Conservation (phyloP, 1,140 invertebrate genomes). For the Ceratoteleas bidentatus region DNA sequence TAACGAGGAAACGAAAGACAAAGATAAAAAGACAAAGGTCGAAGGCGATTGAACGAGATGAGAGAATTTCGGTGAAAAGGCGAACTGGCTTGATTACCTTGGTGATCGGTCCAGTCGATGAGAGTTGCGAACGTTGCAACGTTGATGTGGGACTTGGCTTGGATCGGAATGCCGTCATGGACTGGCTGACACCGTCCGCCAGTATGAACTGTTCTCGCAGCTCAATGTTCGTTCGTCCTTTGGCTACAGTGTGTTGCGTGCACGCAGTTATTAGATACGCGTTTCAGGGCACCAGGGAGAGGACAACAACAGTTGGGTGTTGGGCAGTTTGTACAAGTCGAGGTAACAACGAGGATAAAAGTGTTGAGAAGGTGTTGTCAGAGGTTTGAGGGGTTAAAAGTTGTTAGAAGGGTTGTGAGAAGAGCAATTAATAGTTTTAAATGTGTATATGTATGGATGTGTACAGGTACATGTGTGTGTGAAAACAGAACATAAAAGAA, state of each 20-base stretch:
- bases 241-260: constrained; percentile 89
- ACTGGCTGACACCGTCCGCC: constrained; percentile 98
- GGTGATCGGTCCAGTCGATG: constrained; percentile 92
- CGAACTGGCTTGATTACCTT: constrained; percentile 86
- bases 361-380: too few species aligned
- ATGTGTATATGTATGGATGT: too few species aligned
- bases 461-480: too few species aligned
- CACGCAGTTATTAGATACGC: constrained; percentile 78
- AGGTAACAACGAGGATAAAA: too few species aligned
- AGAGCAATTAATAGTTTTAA: too few species aligned
- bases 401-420: too few species aligned
- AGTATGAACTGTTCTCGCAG: constrained; percentile 99
- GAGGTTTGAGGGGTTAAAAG: too few species aligned
- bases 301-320: too few species aligned
- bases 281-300: constrained; percentile 69
- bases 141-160: constrained; percentile 89
- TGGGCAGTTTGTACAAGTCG: too few species aligned
- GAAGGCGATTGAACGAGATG: constrained; percentile 23
- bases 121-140: constrained; percentile 84
- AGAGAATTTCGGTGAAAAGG: constrained; percentile 7
- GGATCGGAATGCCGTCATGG: constrained; percentile 97
- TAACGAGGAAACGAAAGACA: constrained; percentile 5
- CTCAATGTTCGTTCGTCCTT: constrained; percentile 99
- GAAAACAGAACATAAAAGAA: too few species aligned
- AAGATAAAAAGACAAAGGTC: constrained; percentile 31